Conservation (phyloP, 2,113 vertebrate species). For the Ceyx cyanopectus region DNA sequence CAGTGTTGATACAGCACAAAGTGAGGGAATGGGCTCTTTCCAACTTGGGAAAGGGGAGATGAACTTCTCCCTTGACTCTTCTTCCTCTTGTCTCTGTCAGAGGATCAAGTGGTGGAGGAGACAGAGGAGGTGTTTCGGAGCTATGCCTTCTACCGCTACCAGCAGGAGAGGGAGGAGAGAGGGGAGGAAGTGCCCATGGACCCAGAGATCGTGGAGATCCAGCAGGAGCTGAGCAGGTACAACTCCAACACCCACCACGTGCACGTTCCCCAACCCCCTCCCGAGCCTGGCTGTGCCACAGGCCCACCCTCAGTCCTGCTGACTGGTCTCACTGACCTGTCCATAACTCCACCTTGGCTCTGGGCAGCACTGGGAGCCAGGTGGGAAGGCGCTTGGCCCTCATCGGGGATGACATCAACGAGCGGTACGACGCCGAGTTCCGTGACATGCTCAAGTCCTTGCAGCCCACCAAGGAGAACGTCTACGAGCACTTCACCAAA, state of each 20-base stretch:
- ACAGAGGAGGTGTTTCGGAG: constrained; percentile 80
- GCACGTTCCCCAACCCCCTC: not conserved
- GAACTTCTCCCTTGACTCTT: not conserved
- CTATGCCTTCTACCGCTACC: constrained; percentile 77
- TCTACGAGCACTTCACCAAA: constrained; percentile 77
- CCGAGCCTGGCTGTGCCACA: accelerated
- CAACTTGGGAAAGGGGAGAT: accelerated
- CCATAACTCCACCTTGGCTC: accelerated
- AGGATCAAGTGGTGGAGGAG: constrained; percentile 73
- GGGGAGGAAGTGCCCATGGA: constrained; percentile 59
- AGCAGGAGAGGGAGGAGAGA: constrained; percentile 72
- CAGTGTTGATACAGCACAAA: not conserved
- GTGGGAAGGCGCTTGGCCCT: constrained; percentile 81
- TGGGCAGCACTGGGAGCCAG: constrained; percentile 51
- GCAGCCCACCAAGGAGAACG: constrained; percentile 72
- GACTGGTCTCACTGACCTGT: not conserved
- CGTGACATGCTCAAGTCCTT: constrained; percentile 72
- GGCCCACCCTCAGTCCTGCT: not conserved
- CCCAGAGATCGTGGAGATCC: constrained; percentile 74
- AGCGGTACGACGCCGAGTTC: constrained; percentile 78
- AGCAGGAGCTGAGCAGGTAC: constrained; percentile 69
- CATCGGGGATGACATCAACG: constrained; percentile 82
- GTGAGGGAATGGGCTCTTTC: not conserved
- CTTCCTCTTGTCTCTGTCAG: constrained; percentile 51
- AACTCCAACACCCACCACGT: accelerated